phyloP scores from a whole-genome alignment of 2,888 invertebrate species.

The Limenitis camilla region DNA sequence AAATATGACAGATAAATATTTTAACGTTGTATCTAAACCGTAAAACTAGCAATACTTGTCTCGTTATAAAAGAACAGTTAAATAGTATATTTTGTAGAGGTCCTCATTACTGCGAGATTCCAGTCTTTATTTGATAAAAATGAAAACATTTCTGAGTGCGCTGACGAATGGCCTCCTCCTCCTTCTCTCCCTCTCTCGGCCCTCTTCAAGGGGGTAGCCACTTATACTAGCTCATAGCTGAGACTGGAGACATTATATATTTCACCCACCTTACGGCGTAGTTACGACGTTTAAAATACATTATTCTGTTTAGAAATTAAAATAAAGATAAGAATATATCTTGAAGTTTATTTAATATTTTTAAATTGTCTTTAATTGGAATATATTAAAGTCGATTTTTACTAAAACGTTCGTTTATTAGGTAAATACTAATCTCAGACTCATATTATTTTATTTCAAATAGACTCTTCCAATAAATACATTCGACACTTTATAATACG shows the following conservation, averaged over 20 bases:
- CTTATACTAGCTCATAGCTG: too few species aligned
- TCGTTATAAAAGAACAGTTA: slow-evolving; percentile 15
- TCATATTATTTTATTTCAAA: too few species aligned
- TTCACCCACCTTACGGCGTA: slow-evolving; percentile 29
- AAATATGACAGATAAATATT: too few species aligned
- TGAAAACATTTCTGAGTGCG: slow-evolving; percentile 67
- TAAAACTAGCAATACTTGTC: slow-evolving; percentile 1
- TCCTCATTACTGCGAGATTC: slow-evolving; percentile 59
- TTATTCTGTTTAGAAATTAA: not conserved
- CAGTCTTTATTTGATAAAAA: slow-evolving; percentile 71
- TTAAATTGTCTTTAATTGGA: too few species aligned
- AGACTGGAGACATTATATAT: slow-evolving; percentile 29
- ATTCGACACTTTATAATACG: too few species aligned
- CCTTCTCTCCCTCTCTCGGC: slow-evolving; percentile 19
- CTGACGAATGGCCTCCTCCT: slow-evolving; percentile 41
- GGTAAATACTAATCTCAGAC: too few species aligned
- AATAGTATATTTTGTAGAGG: slow-evolving; percentile 23
- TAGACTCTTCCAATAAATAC: too few species aligned
- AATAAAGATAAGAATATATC: slow-evolving; percentile 4
- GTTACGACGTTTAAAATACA: slow-evolving; percentile 27
- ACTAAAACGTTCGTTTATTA: too few species aligned
- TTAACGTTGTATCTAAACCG: too few species aligned
- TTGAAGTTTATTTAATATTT: not conserved
- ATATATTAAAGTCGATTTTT: too few species aligned
- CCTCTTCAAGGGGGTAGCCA: slow-evolving; percentile 15